Conservation (phyloP, 2,888 invertebrate genomes). For the Andrena marginata region DNA sequence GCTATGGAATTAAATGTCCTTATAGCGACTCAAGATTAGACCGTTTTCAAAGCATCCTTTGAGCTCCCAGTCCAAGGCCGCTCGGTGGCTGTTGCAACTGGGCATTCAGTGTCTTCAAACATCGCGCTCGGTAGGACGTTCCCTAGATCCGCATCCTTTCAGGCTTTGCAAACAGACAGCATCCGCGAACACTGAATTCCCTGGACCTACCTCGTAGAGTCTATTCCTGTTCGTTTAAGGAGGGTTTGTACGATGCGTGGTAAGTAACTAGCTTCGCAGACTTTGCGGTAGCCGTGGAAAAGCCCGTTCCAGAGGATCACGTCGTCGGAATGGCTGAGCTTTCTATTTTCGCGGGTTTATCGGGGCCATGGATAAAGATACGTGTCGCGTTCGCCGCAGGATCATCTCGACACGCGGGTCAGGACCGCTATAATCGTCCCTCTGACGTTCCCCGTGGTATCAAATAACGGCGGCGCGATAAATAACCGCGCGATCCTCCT, state of each 20-base stretch:
- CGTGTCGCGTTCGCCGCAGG: conserved; percentile 11
- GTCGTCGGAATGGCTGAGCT: not conserved
- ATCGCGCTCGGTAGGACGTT: not conserved
- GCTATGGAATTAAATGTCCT: not conserved
- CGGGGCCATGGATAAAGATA: conserved; percentile 6
- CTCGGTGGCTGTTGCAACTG: no score
- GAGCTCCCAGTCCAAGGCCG: no score
- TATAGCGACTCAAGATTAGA: not conserved
- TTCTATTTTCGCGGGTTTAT: not conserved
- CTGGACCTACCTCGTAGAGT: not conserved
- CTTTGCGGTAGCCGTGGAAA: not conserved
- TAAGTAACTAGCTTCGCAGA: not conserved
- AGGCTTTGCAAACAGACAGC: not conserved
- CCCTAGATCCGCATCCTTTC: not conserved
- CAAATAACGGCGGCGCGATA: conserved; percentile 41
- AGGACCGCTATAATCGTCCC: conserved; percentile 27
- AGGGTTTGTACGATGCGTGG: not conserved
- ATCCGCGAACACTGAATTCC: not conserved
- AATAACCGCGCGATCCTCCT: conserved; percentile 53
- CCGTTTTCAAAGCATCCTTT: not conserved
- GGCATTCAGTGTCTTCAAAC: no score
- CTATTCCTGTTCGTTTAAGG: not conserved
- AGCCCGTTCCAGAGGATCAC: not conserved
- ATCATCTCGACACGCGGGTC: not conserved
- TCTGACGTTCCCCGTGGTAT: conserved; percentile 27